Base-by-base conservation (phyloP, 2,888 invertebrate genomes). In the Campoletis raptor region DNA sequence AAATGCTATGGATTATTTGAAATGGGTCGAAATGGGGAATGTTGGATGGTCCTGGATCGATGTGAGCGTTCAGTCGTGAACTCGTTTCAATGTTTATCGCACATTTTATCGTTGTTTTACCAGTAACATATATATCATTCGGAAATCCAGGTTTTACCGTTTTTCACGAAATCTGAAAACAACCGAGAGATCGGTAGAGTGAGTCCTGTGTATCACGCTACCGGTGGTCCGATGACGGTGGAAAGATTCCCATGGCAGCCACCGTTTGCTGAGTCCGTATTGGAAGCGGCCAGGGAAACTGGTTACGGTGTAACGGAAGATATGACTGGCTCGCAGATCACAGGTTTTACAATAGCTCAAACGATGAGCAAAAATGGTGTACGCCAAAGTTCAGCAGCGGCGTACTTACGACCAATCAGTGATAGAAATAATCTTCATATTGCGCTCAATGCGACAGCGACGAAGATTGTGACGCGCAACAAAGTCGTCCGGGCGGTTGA, bases 31-130 rank as follows among this genome's bases (percentile, higher is more conserved):
- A 9, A 95, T 96, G 88, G 97, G 97, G 0, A 97, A 97, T 40
- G 90, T 94, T 0, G 97, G 97, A 9, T 98, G 98, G 98, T 95
- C 96, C 1, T 97, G 97, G 95, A 95, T 95, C 9, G 96, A 97
- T 48, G 94, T 93, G 86, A 88, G 85, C 40, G 21, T 21, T n/a
- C 2, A 8, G 5, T 67, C 9, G 40, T 9, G 9, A 21, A 67
- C 7, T 40, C 4, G 37, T 36, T 67, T 18, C 0, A 7, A 18
- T 36, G 37, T 40, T 30, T 2, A 10, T 30, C 6, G 1, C 12
- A 12, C 12, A 15, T 15, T 12, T 61, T 7, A 12, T 7, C 2
- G n/a, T 61, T 30, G 30, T 61, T 30, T 18, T 10, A 24, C 15
- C 15, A 7, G 4, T 37, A n/a, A 76, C 0, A 24, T 64, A 64